phyloP scores from a whole-genome alignment of 2,113 vertebrate species.

The Micronycteris hirsuta region DNA sequence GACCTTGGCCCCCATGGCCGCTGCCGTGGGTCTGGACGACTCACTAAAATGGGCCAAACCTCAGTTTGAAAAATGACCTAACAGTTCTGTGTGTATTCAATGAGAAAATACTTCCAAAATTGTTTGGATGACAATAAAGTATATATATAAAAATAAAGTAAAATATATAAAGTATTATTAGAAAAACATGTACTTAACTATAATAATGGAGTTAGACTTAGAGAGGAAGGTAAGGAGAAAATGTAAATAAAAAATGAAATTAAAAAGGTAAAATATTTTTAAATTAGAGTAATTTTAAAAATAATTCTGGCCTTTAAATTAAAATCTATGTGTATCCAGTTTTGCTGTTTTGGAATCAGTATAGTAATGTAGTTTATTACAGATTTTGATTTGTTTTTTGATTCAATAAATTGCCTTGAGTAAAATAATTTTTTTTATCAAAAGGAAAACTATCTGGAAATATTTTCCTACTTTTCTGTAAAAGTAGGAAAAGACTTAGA shows the following conservation, averaged over 20 bases:
- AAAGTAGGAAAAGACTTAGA: conserved; percentile 51
- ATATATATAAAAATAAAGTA: too few species aligned
- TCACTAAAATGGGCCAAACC: background rate
- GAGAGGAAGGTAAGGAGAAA: background rate
- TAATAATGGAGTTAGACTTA: background rate
- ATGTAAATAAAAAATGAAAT: background rate
- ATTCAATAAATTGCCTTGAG: background rate
- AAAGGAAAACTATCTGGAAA: background rate
- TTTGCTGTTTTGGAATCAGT: background rate
- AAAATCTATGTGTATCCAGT: background rate
- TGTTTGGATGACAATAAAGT: background rate
- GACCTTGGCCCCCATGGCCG: rapidly evolving
- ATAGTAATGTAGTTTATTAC: background rate
- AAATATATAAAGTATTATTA: background rate
- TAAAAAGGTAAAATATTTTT: background rate
- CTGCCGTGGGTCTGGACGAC: background rate
- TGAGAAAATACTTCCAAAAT: background rate
- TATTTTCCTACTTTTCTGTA: conserved; percentile 47
- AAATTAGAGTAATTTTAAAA: background rate
- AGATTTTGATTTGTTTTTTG: background rate
- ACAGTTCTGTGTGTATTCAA: background rate
- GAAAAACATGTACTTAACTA: background rate
- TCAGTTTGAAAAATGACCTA: background rate
- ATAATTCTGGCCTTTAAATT: background rate
- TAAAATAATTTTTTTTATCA: conserved; percentile 39